These are phyloP conservation scores for Cataglyphis hispanica DNA, from an alignment of 1,140 invertebrate genomes.

Conservation along the genomic window DNA sequence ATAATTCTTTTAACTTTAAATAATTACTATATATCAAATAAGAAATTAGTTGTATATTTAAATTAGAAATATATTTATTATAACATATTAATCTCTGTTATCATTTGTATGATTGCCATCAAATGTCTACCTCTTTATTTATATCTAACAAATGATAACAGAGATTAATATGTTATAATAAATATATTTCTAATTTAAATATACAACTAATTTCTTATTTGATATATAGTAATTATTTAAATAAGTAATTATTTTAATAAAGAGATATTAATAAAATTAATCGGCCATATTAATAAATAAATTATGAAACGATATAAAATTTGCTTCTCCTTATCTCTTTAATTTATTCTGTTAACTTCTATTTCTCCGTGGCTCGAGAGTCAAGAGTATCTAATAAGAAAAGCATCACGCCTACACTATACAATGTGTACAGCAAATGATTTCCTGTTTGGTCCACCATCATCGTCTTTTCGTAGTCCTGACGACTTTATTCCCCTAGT, in stretches of 20 bases:
- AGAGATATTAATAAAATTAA: not conserved
- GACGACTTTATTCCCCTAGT: slow-evolving; percentile 68
- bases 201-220: not conserved
- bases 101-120: not conserved
- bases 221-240: not conserved
- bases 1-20: not conserved
- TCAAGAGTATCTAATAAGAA: slow-evolving; percentile 35
- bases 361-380: not conserved
- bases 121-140: not conserved
- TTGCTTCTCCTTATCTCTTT: no score
- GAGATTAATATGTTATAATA: not conserved
- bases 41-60: not conserved
- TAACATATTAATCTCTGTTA: not conserved
- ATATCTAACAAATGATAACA: not conserved
- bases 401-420: slow-evolving; percentile 11
- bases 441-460: slow-evolving; percentile 34
- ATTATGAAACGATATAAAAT: no score
- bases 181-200: not conserved
- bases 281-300: not conserved
- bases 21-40: not conserved
- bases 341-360: slow-evolving; percentile 11
- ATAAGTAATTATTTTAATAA: no score
- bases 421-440: slow-evolving; percentile 16
- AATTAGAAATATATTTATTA: not conserved
- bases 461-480: slow-evolving; percentile 18